phyloP scores from a whole-genome alignment of 2,113 vertebrate genomes.

The Phrynosoma platyrhinos region DNA sequence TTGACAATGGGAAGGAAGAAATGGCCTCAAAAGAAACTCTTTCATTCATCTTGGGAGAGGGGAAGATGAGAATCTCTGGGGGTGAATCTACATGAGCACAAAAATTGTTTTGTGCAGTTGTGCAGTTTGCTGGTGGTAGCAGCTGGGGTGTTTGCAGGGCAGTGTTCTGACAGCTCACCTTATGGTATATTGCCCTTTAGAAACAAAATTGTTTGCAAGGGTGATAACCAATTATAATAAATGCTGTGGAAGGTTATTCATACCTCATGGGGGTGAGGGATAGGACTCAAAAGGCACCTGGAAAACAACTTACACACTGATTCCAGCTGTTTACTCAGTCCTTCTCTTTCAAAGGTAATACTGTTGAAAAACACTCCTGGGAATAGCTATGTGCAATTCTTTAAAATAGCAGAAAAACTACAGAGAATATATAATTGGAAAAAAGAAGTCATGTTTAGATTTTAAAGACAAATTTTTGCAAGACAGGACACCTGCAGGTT shows the following conservation, averaged over 20 bases:
- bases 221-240: slow-evolving; percentile 29
- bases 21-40: too few species aligned
- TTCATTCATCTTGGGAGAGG: slow-evolving; percentile 13
- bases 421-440: not conserved
- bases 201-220: slow-evolving; percentile 15
- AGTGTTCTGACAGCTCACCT: slow-evolving; percentile 14
- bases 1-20: slow-evolving; percentile 30
- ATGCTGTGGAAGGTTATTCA: slow-evolving; percentile 16
- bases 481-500: not conserved
- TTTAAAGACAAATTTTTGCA: not conserved
- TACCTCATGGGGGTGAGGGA: not conserved
- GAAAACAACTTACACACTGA: slow-evolving; percentile 28
- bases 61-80: not conserved
- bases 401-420: not conserved
- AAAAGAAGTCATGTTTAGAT: not conserved
- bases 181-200: slow-evolving; percentile 22
- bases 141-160: not conserved
- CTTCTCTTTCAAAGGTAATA: not conserved
- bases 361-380: not conserved
- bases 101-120: not conserved
- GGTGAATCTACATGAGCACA: not conserved
- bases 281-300: not conserved
- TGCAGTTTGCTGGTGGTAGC: slow-evolving; percentile 27
- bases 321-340: slow-evolving; percentile 19
- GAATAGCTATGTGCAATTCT: not conserved